A percentile compares a stretch with the other conserved stretches of the same genome.
These are phyloP conservation scores for Amphipyra berbera DNA, from an alignment of 2,888 invertebrate genomes.

Conservation along the genomic window DNA sequence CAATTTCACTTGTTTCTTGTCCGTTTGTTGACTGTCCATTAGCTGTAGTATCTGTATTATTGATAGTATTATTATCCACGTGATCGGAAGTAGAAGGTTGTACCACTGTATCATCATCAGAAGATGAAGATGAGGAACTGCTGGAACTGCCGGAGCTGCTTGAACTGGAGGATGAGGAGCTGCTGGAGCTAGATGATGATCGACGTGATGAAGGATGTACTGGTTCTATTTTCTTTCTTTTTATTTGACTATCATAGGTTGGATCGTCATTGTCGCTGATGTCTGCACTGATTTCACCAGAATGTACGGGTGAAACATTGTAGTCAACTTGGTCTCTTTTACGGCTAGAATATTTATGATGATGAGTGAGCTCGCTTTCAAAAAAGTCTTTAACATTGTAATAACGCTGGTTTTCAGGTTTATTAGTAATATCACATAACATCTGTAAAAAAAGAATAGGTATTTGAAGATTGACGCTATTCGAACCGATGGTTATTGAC, in stretches of 20 bases:
- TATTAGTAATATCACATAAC: constrained; percentile 11
- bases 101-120: constrained; percentile 15
- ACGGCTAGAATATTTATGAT: constrained; percentile 15
- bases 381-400: constrained; percentile 12
- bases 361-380: constrained; percentile 8
- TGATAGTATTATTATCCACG: constrained; percentile 16
- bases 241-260: constrained; percentile 17
- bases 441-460: constrained; percentile 5
- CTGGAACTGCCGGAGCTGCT: constrained; percentile 13
- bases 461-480: constrained; percentile 13
- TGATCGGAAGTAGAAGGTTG: constrained; percentile 16
- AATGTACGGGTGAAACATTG: constrained; percentile 22
- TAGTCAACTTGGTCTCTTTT: constrained; percentile 18
- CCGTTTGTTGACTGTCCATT: constrained; percentile 14
- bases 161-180: constrained; percentile 16
- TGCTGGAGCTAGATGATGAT: constrained; percentile 15
- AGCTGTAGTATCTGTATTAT: constrained; percentile 17
- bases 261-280: constrained; percentile 20
- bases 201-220: constrained; percentile 15
- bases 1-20: constrained; percentile 16
- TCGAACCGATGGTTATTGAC: constrained; percentile 12
- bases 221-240: constrained; percentile 20
- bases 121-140: constrained; percentile 15
- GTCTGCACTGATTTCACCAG: constrained; percentile 13
- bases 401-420: constrained; percentile 12